Percentiles rank a stretch among this genome's conserved stretches.
These are phyloP conservation scores for Molothrus aeneus DNA, from an alignment of 2,797 vertebrate genomes.

Conservation along the genomic window DNA sequence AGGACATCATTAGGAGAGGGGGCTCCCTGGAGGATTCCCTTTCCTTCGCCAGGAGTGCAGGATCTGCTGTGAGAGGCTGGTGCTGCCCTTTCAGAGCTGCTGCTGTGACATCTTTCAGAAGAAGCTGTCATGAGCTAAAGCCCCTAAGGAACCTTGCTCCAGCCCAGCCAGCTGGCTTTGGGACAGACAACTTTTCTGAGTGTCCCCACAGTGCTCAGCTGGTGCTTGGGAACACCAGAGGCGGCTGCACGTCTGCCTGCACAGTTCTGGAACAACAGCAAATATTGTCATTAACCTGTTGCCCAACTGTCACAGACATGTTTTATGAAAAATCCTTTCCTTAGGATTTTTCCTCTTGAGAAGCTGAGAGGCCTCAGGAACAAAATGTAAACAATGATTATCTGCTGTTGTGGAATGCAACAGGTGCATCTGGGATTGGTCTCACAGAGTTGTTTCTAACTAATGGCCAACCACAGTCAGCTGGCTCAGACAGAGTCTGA, in stretches of 20 bases:
- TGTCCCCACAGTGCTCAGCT: neutral
- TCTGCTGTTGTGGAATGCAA: too few species aligned
- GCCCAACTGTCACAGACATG: neutral
- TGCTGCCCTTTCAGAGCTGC: neutral
- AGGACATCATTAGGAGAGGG: neutral
- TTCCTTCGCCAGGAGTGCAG: neutral
- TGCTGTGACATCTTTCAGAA: neutral
- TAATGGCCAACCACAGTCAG: too few species aligned
- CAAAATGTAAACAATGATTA: too few species aligned
- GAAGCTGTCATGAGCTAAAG: neutral
- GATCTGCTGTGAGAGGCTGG: neutral
- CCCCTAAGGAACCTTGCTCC: neutral
- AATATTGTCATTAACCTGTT: neutral
- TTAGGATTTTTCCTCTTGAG: too few species aligned
- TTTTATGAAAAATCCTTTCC: too few species aligned
- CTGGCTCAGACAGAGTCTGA: too few species aligned
- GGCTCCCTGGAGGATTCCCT: neutral
- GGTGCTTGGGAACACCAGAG: neutral
- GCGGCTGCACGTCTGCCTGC: neutral
- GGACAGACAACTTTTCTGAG: neutral
- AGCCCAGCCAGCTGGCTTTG: neutral
- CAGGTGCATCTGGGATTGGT: too few species aligned
- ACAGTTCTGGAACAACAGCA: neutral
- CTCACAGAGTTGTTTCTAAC: too few species aligned
- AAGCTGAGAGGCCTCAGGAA: too few species aligned